Base-by-base conservation (phyloP, 2,113 vertebrate species). In the Misgurnus mizolepis region DNA sequence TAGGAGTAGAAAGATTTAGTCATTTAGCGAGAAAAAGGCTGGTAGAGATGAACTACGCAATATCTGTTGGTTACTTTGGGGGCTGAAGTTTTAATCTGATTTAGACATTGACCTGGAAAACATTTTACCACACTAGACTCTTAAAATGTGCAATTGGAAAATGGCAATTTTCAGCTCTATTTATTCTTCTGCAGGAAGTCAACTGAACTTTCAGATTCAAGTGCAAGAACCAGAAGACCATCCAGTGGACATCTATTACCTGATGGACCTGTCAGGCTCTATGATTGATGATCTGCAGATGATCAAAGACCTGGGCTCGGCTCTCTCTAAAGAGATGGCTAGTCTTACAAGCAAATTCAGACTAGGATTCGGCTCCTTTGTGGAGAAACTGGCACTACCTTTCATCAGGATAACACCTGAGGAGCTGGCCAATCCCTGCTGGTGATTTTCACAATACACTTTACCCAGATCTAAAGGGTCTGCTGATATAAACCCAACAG, bases 201-300 rank as follows among this genome's bases (percentile, higher is more conserved):
- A 93, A 78, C 87, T 95, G 89, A 97, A 92, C 10, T 94, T 98
- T 84, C 95, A 96, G 89, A 94, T 99, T 40, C 93, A 93, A 76
- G 94, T 99, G 78, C 95, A 95, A 58, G 96, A 96, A 87, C 95
- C 93, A 0, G 95, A 98, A 88, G 96, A 99, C 89, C 97, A 98
- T 84, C 98, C 98, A 0, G 95, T 99, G 69, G 98, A 99, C 81
- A 91, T 99, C 65, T 99, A 99, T 90, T 99, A 99, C 89, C 93
- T 99, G 87, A 99, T 99, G 98, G 98, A 99, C 88, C 93, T 99
- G 87, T 99, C 98, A 0, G 98, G 95, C 39, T 99, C 98, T 79
- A 98, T 99, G 97, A 66, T 90, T 0, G 96, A 99, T 0, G 98
- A 99, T 86, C 92, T 99, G 85, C 72, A 91, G 14, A 97, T 84